Base-by-base conservation (phyloP, 2,113 vertebrate species). In the Neodontobutis hainanensis region DNA sequence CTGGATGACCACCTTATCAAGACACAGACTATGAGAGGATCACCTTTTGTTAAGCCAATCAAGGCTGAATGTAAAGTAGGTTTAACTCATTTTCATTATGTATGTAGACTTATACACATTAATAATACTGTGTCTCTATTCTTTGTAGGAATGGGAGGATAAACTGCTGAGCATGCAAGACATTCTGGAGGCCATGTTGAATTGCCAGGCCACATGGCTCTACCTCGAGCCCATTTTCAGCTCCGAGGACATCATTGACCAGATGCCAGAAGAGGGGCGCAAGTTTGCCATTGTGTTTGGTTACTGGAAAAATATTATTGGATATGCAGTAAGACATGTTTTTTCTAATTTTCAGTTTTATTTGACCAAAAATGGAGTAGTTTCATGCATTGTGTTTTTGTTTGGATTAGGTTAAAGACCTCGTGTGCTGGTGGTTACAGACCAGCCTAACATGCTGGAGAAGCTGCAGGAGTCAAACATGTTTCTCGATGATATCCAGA, bases 1-100 rank as follows among this genome's bases (percentile, higher is more conserved):
- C 32, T 97, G 82, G 96, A 98, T 43, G 95, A 96, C 68, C 95
- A 96, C 60, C 94, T 95, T 47, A 87, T 96, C 27, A 96, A 97
- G 90, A 95, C 95, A 1, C 94, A 96, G 78, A 93, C 94, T 4
- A 94, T 96, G 94, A 90, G 92, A 78, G 94, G 93, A 11, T 97
- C 94, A 12, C 92, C 93, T 0, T 97, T 95, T 69, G 93, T 95
- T 62, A 94, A 96, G 71, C 92, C 94, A 51, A 92, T 94, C 10
- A 94, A 95, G 72, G 90, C 12, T 55, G 55, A 61, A 5, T 73
- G 42, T 61, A 15, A 34, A 53, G 8, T 40, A 90, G 95, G 51
- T 35, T 5, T 53, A 8, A 5, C 27, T 4, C 2, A 40, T 40
- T 40, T 40, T 4, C 38, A 40, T 1, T 40, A 40, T 40, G 8